Conservation (phyloP, 2,888 invertebrate genomes). For the Aradus depressus region DNA sequence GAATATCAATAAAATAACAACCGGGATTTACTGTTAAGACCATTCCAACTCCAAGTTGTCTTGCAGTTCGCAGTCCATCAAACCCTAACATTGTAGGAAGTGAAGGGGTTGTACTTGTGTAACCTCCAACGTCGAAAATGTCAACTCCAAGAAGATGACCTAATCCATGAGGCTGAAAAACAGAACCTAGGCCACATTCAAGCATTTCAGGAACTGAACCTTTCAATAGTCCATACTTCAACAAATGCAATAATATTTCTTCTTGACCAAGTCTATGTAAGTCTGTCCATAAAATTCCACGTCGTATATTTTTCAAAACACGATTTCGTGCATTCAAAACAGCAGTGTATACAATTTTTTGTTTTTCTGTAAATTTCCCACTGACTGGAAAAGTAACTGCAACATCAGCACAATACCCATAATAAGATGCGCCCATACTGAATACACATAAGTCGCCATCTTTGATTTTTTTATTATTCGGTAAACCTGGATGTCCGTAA, state of each 20-base stretch:
- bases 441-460: conserved; percentile 88
- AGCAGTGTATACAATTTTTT: conserved; percentile 81
- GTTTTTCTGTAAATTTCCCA: conserved; percentile 86
- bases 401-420: conserved; percentile 92
- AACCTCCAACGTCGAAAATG: conserved; percentile 96
- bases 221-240: too few species aligned
- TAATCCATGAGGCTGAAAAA: conserved; percentile 93
- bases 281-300: conserved; percentile 43
- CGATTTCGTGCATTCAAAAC: conserved; percentile 76
- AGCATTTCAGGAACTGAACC: too few species aligned
- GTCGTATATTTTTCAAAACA: conserved; percentile 69
- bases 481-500: conserved; percentile 95
- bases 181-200: conserved; percentile 65
- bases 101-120: conserved; percentile 57
- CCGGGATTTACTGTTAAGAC: conserved; percentile 93
- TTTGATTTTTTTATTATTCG: conserved; percentile 66
- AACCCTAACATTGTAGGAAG: conserved; percentile 59
- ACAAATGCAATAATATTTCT: too few species aligned
- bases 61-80: conserved; percentile 67
- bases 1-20: conserved; percentile 79
- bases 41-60: conserved; percentile 67
- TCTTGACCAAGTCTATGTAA: too few species aligned
- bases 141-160: conserved; percentile 93
- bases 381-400: conserved; percentile 92
- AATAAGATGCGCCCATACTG: conserved; percentile 98